Evolutionary conservation across 1,140 invertebrate genomes (phyloP).

Genomic region (Pseudomyrmex gracilis): DNA sequence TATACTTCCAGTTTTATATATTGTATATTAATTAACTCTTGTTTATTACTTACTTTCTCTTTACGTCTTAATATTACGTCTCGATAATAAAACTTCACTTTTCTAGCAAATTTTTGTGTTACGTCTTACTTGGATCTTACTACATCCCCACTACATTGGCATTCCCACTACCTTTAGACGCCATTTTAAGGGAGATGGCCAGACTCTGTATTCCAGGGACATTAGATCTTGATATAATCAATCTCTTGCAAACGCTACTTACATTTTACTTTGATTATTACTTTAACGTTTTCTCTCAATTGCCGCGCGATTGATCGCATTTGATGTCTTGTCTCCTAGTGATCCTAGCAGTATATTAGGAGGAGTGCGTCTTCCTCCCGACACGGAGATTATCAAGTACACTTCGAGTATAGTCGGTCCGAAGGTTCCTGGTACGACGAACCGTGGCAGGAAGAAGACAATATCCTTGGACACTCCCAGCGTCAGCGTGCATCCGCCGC

Average conservation of each 20-base stretch:
- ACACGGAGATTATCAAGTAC: conserved; percentile 95
- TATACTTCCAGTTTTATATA: too few species aligned
- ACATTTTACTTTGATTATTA: too few species aligned
- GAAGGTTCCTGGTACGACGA: conserved; percentile 92
- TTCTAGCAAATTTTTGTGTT: too few species aligned
- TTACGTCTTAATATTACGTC: too few species aligned
- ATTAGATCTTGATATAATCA: background rate
- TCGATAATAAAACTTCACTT: too few species aligned
- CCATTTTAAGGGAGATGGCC: too few species aligned
- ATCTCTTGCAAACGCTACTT: background rate
- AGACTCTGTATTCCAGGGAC: too few species aligned
- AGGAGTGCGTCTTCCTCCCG: conserved; percentile 92
- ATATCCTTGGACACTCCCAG: conserved; percentile 93
- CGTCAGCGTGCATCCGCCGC: conserved; percentile 88
- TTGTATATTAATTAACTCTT: too few species aligned
- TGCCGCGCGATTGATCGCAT: background rate
- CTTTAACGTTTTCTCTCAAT: background rate
- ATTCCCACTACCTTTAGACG: too few species aligned
- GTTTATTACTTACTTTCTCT: too few species aligned
- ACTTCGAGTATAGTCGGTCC: conserved; percentile 93
- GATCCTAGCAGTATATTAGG: conserved; percentile 92
- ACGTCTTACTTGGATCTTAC: too few species aligned
- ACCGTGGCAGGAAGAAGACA: conserved; percentile 93
- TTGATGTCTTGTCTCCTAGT: conserved; percentile 80
- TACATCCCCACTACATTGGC: too few species aligned